phyloP scores from a whole-genome alignment of 2,113 vertebrate species.

The Caloenas nicobarica region DNA sequence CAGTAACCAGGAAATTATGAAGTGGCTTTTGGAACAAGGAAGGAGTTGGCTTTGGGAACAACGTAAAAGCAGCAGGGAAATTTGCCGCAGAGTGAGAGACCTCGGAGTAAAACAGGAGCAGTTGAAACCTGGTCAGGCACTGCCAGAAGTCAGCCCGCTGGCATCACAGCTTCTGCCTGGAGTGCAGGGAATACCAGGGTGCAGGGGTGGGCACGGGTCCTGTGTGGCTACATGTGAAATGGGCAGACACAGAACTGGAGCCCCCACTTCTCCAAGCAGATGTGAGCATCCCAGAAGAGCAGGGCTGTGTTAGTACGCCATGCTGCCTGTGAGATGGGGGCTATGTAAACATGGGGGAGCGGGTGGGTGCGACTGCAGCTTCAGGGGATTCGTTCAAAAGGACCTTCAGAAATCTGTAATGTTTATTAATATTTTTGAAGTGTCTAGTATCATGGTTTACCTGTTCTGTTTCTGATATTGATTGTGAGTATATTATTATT shows the following conservation, averaged over 20 bases:
- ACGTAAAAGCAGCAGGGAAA: neutral
- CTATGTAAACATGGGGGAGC: neutral
- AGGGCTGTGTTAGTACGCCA: neutral
- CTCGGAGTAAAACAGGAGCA: neutral
- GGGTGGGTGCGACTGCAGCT: neutral
- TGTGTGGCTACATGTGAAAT: rapidly evolving
- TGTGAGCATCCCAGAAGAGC: neutral
- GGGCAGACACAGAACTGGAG: neutral
- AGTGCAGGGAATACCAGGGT: neutral
- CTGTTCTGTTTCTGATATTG: neutral
- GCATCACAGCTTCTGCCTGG: neutral
- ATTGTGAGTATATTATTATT: neutral
- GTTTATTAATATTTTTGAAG: neutral
- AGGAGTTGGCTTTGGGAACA: neutral
- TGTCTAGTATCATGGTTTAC: neutral
- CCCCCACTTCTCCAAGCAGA: neutral
- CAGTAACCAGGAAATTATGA: neutral
- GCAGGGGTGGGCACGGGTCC: neutral
- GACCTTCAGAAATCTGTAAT: neutral
- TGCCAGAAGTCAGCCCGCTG: neutral
- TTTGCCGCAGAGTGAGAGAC: neutral
- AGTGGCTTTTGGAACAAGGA: neutral
- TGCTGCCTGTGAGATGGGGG: neutral
- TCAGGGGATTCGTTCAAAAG: neutral
- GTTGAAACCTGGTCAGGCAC: neutral